A percentile compares a stretch with the other conserved stretches of the same genome.
phyloP scores from a whole-genome alignment of 2,797 vertebrate species.

The Melanogrammus aeglefinus region DNA sequence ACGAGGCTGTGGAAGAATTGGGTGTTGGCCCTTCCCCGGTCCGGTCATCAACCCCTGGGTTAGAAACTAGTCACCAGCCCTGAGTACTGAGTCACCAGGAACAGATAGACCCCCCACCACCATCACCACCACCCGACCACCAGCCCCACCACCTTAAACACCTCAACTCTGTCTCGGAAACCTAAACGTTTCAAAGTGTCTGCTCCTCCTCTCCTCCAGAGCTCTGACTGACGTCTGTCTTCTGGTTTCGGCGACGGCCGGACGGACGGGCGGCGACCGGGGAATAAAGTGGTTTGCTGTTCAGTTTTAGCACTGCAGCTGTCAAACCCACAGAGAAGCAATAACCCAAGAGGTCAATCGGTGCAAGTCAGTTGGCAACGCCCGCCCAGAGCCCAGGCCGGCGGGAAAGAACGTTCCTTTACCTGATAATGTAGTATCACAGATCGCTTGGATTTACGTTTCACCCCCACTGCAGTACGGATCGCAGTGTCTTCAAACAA shows the following conservation, averaged over 20 bases:
- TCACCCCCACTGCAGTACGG: not conserved
- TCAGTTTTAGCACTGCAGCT: slow-evolving; percentile 3
- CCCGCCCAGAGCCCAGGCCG: slow-evolving; percentile 13
- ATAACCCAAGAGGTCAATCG: slow-evolving; percentile 35
- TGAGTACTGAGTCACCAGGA: no score
- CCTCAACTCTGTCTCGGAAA: not conserved
- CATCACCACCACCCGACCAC: not conserved
- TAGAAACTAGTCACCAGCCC: no score
- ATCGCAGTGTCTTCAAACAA: not conserved
- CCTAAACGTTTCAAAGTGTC: not conserved
- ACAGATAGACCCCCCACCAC: no score
- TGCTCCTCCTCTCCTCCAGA: not conserved
- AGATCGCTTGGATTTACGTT: not conserved
- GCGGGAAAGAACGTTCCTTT: not conserved
- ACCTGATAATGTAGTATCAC: not conserved
- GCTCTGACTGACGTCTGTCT: not conserved
- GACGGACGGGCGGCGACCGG: not conserved
- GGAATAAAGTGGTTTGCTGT: slow-evolving; percentile 11
- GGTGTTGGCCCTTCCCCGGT: not conserved
- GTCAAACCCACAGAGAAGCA: slow-evolving; percentile 23
- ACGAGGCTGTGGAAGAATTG: not conserved
- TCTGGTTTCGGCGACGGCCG: slow-evolving; percentile 1
- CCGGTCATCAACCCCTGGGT: not conserved
- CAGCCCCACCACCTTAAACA: not conserved
- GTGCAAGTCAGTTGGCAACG: slow-evolving; percentile 30